phyloP scores from a whole-genome alignment of 1,140 invertebrate species.

The Anoplophora glabripennis region DNA sequence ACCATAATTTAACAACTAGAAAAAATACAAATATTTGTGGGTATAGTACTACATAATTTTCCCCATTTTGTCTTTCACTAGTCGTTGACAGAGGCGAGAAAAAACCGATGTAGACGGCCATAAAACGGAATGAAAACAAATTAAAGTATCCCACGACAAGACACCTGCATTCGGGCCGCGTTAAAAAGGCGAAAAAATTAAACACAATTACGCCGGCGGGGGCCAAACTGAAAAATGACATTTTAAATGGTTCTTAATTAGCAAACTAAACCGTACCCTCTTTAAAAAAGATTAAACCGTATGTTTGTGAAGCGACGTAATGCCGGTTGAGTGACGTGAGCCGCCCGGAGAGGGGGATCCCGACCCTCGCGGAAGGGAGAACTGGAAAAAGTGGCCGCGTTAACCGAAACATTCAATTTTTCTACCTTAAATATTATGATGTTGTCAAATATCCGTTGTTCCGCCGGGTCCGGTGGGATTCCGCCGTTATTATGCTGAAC shows the following conservation, averaged over 20 bases:
- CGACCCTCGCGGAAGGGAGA: conserved; percentile 22
- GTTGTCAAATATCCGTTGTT: conserved; percentile 26
- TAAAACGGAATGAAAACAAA: not conserved
- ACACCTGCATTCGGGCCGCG: not conserved
- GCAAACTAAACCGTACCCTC: conserved; percentile 47
- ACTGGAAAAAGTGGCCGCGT: conserved; percentile 35
- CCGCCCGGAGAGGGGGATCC: conserved; percentile 29
- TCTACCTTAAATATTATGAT: conserved; percentile 35
- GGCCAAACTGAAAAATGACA: conserved; percentile 44
- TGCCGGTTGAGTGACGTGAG: conserved; percentile 47
- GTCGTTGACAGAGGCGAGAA: not conserved
- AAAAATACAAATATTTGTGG: too few species aligned
- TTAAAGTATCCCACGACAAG: not conserved
- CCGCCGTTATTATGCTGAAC: too few species aligned
- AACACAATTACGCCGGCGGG: conserved; percentile 23
- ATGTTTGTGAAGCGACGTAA: conserved; percentile 48
- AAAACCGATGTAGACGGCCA: not conserved
- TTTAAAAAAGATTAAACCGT: conserved; percentile 50
- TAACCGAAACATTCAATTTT: conserved; percentile 38
- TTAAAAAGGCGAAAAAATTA: conserved; percentile 23
- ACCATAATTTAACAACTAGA: too few species aligned
- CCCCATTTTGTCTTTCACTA: not conserved
- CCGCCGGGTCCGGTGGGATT: too few species aligned
- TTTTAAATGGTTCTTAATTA: conserved; percentile 50
- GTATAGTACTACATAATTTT: too few species aligned